Conservation (phyloP, 92 coral and sea anemone species). For the Zoanthus gigantus region DNA sequence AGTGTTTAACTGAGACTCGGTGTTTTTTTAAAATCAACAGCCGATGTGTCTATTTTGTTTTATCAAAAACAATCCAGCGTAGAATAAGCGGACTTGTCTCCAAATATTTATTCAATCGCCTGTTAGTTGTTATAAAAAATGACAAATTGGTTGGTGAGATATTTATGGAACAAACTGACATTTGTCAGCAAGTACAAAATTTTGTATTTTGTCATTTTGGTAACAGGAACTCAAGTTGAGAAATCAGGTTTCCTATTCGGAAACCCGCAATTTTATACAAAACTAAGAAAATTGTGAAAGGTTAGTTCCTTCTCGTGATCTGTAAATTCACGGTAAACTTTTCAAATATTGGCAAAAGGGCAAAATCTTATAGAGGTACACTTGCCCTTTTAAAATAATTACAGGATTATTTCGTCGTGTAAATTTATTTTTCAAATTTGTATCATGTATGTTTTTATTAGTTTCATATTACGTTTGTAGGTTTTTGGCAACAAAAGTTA, state of each 20-base stretch:
- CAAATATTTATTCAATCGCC: slow-evolving; percentile 38
- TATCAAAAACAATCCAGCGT: neutral
- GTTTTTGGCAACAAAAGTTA: neutral
- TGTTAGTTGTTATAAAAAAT: slow-evolving; percentile 7
- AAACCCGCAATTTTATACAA: slow-evolving; percentile 3
- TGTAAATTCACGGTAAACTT: neutral
- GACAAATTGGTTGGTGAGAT: slow-evolving; percentile 45
- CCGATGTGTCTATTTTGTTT: neutral
- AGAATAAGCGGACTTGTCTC: slow-evolving; percentile 32
- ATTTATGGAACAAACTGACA: slow-evolving; percentile 9
- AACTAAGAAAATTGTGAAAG: slow-evolving; percentile 1
- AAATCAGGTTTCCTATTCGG: slow-evolving; percentile 4
- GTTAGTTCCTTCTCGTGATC: neutral
- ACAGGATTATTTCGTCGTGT: neutral
- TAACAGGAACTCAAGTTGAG: slow-evolving; percentile 18
- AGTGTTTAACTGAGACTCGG: neutral
- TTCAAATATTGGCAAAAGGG: slow-evolving; percentile 18
- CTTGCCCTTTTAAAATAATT: neutral
- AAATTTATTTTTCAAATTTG: neutral
- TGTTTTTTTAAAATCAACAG: slow-evolving; percentile 11
- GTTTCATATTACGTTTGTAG: neutral
- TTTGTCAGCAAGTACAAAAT: slow-evolving; percentile 22
- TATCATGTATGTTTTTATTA: neutral
- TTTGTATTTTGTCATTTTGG: neutral
- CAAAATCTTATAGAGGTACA: neutral